Conservation (phyloP, 2,888 invertebrate species). For the Meloe dianella region DNA sequence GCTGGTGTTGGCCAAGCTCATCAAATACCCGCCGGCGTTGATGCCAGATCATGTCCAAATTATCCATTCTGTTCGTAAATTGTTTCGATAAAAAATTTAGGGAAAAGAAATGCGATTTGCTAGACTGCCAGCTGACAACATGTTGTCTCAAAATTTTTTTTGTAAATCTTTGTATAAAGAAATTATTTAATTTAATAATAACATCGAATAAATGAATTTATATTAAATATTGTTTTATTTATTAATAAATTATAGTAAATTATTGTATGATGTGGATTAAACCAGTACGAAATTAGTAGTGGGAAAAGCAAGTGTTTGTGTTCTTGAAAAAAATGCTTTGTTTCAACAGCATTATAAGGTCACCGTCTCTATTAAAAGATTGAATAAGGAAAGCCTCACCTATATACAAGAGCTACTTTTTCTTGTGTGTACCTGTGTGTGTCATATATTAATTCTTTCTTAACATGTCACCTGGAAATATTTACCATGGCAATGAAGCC, state of each 20-base stretch:
- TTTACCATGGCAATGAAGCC: constrained; percentile 59
- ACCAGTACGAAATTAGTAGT: neutral
- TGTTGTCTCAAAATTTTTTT: constrained; percentile 40
- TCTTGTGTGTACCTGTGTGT: constrained; percentile 22
- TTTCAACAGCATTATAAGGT: constrained; percentile 48
- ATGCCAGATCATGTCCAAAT: constrained; percentile 50
- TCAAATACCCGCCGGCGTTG: constrained; percentile 51
- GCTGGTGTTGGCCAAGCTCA: constrained; percentile 41
- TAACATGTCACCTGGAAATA: constrained; percentile 47
- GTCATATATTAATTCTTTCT: constrained; percentile 1
- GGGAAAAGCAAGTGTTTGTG: constrained; percentile 30
- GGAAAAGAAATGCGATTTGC: constrained; percentile 19
- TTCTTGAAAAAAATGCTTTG: constrained; percentile 46
- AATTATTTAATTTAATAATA: constrained; percentile 30
- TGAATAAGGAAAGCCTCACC: constrained; percentile 59
- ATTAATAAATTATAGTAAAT: neutral
- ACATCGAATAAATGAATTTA: neutral
- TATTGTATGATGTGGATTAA: constrained; percentile 18
- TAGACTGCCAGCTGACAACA: constrained; percentile 49
- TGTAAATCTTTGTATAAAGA: constrained; percentile 35
- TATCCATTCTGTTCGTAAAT: constrained; percentile 49
- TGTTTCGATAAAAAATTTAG: neutral
- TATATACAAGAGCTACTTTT: constrained; percentile 51
- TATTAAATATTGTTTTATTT: neutral
- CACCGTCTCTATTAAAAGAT: constrained; percentile 48